phyloP scores from a whole-genome alignment of 1,140 invertebrate genomes.

The Orchesella cincta region DNA sequence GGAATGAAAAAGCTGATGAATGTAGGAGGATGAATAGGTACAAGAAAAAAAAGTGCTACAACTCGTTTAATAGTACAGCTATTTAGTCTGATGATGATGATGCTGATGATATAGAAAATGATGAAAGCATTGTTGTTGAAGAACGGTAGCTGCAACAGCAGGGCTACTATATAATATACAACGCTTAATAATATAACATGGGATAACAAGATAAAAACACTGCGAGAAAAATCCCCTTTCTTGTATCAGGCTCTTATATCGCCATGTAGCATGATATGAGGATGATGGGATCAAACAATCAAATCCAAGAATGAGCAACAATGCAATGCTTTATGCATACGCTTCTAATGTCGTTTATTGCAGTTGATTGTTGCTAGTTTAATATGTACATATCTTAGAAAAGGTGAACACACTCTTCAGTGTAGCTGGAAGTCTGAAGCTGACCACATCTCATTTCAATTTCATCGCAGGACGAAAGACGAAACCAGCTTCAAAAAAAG shows the following conservation, averaged over 20 bases:
- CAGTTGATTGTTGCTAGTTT: not conserved
- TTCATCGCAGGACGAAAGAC: not conserved
- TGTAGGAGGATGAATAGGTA: no score
- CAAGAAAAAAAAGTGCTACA: no score
- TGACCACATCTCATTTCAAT: slow-evolving; percentile 5
- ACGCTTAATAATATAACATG: not conserved
- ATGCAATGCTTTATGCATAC: not conserved
- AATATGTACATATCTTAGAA: not conserved
- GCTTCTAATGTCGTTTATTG: not conserved
- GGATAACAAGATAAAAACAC: slow-evolving; percentile 8
- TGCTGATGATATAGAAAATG: not conserved
- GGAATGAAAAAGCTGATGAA: no score
- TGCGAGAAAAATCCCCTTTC: not conserved
- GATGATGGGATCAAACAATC: not conserved
- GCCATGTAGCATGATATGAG: not conserved
- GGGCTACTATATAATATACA: not conserved
- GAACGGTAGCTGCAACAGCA: not conserved
- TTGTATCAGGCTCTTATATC: not conserved
- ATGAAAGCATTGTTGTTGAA: slow-evolving; percentile 20
- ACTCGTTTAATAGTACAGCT: no score
- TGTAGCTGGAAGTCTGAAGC: slow-evolving; percentile 8
- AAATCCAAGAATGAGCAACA: not conserved
- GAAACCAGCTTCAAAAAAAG: slow-evolving; percentile 19
- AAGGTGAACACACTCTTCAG: slow-evolving; percentile 25
- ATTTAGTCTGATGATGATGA: not conserved